Evolutionary conservation across 2,888 invertebrate species (phyloP).

Genomic region (Gryllus longicercus): DNA sequence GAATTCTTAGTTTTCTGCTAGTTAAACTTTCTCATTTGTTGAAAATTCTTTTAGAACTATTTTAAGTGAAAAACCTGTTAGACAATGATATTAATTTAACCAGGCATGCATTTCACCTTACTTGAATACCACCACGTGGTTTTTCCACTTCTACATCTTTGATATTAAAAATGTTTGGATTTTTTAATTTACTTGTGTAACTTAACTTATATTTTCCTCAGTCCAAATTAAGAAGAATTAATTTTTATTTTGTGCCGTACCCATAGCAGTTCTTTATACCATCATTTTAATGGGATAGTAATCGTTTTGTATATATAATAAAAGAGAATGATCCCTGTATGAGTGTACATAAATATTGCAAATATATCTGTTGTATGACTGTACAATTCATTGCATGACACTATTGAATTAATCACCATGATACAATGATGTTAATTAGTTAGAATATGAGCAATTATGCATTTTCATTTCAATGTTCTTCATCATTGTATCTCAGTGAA

Average conservation of each 20-base stretch:
- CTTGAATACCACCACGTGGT: slow-evolving; percentile 1
- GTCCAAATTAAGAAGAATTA: too few species aligned
- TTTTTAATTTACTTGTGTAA: too few species aligned
- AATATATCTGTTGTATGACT: background rate
- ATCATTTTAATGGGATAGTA: background rate
- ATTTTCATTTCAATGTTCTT: too few species aligned
- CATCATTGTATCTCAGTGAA: background rate
- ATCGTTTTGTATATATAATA: background rate
- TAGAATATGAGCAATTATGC: too few species aligned
- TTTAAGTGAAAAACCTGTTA: background rate
- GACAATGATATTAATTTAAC: background rate
- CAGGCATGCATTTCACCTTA: background rate
- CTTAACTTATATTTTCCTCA: too few species aligned
- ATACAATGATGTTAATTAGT: too few species aligned
- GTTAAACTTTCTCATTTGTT: background rate
- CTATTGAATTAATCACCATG: too few species aligned
- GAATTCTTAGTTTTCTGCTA: too few species aligned
- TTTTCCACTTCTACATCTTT: too few species aligned
- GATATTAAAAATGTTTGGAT: too few species aligned
- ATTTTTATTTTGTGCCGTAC: background rate
- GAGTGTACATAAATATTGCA: background rate
- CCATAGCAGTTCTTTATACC: background rate
- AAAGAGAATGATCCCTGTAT: background rate
- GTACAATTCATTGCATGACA: background rate
- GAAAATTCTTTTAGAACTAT: background rate